Evolutionary conservation across 2,888 invertebrate genomes (phyloP), one percentile per base, ranked within the genome.

Genomic region (Meiosimyza platycephala): DNA sequence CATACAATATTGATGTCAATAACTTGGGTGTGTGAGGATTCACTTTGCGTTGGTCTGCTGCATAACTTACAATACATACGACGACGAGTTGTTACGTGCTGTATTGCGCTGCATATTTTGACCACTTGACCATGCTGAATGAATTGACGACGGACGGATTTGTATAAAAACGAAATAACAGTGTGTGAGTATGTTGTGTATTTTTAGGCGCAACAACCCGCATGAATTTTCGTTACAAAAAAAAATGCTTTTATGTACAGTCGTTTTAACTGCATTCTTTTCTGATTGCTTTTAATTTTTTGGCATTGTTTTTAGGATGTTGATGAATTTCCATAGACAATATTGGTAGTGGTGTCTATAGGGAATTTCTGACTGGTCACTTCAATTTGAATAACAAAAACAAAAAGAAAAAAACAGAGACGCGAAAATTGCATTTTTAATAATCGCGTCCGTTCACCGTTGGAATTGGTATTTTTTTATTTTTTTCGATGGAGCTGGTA

Each of bases 1-100:
- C 73, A 77, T 78, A 76, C 77, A 75, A 77, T 76, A 77, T 75
- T 77, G 76, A 77, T 75, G 76, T 69, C 75, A 74, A 74, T 76
- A 75, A 77, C 76, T 76, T 22, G 33, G 50, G 22, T 55, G 40
- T 51, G 64, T 50, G 63, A 48, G 63, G 9, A 40, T 40, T 40
- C 40, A 40, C 40, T 40, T 40, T 40, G 40, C 40, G 40, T 9
- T 40, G 40, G 9, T 40, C 9, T 40, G 6, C 9, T 40, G 9
- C 9, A 9, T 40, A 40, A 9, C 6, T 40, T 6, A 9, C 1
- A 40, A 6, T 40, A 6, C 9, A 40, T 40, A 9, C 40, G 40
- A 40, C 40, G 40, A 9, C 40, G 40, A 40, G 40, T 40, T 7
- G 40, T 40, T 57, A 57, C 57, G 47, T 67, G 55, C 1, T 47